A percentile compares a stretch with the other conserved stretches of the same genome.
Evolutionary conservation across 1,140 invertebrate genomes (phyloP).

Genomic region (Chrysomallon squamiferum): DNA sequence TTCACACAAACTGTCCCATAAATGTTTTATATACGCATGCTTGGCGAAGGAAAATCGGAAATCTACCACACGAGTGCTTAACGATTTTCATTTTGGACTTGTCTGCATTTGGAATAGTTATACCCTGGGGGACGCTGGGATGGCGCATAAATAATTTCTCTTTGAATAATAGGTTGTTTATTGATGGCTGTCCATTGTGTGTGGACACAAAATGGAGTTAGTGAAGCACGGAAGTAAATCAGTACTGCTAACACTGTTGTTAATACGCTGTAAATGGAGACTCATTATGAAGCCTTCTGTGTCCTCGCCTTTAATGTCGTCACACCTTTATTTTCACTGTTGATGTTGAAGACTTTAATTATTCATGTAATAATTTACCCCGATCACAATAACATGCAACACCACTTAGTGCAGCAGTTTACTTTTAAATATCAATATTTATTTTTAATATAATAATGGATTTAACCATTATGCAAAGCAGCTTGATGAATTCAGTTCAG

Average conservation of each 20-base stretch:
- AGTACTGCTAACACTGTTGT: not conserved
- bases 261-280: not conserved
- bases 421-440: no score
- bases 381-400: no score
- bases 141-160: conserved; percentile 1
- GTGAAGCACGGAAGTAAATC: not conserved
- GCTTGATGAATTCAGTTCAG: no score
- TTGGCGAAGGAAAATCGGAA: conserved; percentile 1
- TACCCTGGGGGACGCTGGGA: not conserved
- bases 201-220: not conserved
- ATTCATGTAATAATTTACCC: not conserved
- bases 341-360: not conserved
- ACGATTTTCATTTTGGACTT: conserved; percentile 3
- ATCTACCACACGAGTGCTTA: conserved; percentile 10
- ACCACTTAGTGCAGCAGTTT: no score
- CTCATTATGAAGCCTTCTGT: not conserved
- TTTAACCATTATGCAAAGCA: no score
- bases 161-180: conserved; percentile 1
- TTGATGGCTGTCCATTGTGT: conserved; percentile 3
- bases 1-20: conserved; percentile 3
- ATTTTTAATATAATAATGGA: no score
- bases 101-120: not conserved
- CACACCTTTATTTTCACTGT: not conserved
- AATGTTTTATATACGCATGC: conserved; percentile 6
- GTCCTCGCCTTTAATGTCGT: not conserved